Base-by-base conservation (phyloP, 2,113 vertebrate genomes). In the Lasiurus borealis region DNA sequence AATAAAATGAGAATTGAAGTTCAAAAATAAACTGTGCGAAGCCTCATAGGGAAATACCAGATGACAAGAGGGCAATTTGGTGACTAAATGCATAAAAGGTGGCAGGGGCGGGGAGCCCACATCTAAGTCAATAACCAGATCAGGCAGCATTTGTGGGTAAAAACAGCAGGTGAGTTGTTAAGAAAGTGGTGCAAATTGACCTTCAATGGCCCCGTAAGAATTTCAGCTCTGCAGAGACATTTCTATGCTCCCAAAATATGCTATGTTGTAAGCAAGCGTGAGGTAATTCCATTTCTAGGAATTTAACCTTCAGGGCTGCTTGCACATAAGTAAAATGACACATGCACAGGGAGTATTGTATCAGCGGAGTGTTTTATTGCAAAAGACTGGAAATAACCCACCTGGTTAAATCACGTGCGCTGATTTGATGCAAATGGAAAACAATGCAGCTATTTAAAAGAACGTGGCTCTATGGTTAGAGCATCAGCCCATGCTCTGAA, bases 1-100 rank as follows among this genome's bases (percentile, higher is more conserved):
- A 91, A 97, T 57, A 87, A 95, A 73, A 88, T 66, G 75, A 98
- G 94, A 97, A 92, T 0, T 87, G 50, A 96, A 80, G 89, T 95
- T 84, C 94, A 95, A 87, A 88, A 69, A 59, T 6, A 73, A 78
- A 87, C 7, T 34, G 62, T 88, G 82, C 96, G 64, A 59, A 72
- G 59, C 82, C 92, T 29, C 29, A 2, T 8, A 72, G 89, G 92
- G 94, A 93, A 90, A 84, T 1, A 78, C 88, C 85, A 72, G 69
- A 57, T 18, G 95, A 91, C 18, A 87, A 29, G 86, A 96, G 76
- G 85, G 13, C 54, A 78, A 96, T 69, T 50, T 5, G 62, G 96
- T 36, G 71, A 85, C 88, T 90, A 86, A 95, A 90, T 0, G 21
- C 77, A 52, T 8, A 13, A 46, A 85, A 64, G 82, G 66, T 8